These are phyloP conservation scores for Heterocephalus glaber DNA, from an alignment of 2,113 vertebrate genomes.

Conservation along the genomic window DNA sequence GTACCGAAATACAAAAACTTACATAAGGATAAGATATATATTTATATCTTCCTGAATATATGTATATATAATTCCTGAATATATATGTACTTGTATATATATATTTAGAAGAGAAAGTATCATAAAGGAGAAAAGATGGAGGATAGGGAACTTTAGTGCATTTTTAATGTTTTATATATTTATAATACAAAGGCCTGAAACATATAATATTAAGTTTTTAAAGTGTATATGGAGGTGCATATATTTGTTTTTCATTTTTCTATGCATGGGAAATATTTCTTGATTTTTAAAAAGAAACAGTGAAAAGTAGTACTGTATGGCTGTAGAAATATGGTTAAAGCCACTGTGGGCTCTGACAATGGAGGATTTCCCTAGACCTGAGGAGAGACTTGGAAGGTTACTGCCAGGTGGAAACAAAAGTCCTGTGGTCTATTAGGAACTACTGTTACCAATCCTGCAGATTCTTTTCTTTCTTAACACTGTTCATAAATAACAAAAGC, in stretches of 20 bases:
- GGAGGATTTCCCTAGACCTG: neutral
- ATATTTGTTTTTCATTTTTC: neutral
- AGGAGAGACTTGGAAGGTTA: neutral
- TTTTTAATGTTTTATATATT: neutral
- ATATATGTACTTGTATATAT: neutral
- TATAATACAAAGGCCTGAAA: neutral
- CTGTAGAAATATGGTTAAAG: neutral
- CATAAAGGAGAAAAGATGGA: neutral
- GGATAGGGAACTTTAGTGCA: neutral
- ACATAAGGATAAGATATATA: neutral
- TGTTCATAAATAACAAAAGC: neutral
- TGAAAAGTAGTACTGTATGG: neutral
- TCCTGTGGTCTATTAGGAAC: neutral
- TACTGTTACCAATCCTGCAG: neutral
- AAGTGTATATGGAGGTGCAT: neutral
- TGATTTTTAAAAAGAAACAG: neutral
- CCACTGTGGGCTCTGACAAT: neutral
- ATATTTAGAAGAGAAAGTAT: neutral
- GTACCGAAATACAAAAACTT: neutral
- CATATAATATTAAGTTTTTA: neutral
- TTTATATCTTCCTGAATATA: neutral
- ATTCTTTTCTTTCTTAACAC: neutral
- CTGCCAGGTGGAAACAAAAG: neutral
- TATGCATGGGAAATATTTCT: neutral
- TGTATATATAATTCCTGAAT: neutral